These are phyloP conservation scores for Xestia sexstrigata DNA, from an alignment of 2,888 invertebrate species.

Conservation along the genomic window DNA sequence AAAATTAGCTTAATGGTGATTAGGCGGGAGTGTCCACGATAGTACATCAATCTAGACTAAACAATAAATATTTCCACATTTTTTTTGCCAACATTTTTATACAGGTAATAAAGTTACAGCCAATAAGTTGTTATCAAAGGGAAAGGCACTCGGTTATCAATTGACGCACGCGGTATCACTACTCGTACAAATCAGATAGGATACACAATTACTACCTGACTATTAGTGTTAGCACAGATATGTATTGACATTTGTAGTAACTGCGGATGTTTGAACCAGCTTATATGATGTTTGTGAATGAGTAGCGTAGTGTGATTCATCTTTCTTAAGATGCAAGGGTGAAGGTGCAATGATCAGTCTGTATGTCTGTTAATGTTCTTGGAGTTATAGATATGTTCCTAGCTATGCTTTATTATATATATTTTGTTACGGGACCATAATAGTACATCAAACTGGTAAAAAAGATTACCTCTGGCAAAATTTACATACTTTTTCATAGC, in stretches of 20 bases:
- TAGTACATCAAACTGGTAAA: neutral
- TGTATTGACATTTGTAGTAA: slow-evolving; percentile 15
- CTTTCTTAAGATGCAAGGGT: neutral
- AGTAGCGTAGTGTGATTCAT: slow-evolving; percentile 2
- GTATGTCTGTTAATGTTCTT: neutral
- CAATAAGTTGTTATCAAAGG: slow-evolving; percentile 76
- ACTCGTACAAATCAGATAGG: slow-evolving; percentile 72
- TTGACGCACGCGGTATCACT: slow-evolving; percentile 74
- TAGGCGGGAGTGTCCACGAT: no score
- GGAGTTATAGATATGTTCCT: neutral
- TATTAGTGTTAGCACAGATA: slow-evolving; percentile 52
- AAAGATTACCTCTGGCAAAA: neutral
- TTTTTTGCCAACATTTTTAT: slow-evolving; percentile 14
- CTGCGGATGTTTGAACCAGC: slow-evolving; percentile 9
- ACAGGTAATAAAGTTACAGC: slow-evolving; percentile 21
- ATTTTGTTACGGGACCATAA: neutral
- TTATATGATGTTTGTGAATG: slow-evolving; percentile 11
- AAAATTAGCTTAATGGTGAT: no score
- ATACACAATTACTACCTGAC: slow-evolving; percentile 69
- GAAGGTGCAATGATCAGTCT: neutral
- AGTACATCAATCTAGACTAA: neutral
- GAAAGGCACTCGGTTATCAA: slow-evolving; percentile 70
- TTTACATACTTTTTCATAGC: neutral
- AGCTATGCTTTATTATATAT: neutral
- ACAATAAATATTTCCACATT: slow-evolving; percentile 30